phyloP scores from a whole-genome alignment of 2,888 invertebrate species.

The Dryomyza anilis region DNA sequence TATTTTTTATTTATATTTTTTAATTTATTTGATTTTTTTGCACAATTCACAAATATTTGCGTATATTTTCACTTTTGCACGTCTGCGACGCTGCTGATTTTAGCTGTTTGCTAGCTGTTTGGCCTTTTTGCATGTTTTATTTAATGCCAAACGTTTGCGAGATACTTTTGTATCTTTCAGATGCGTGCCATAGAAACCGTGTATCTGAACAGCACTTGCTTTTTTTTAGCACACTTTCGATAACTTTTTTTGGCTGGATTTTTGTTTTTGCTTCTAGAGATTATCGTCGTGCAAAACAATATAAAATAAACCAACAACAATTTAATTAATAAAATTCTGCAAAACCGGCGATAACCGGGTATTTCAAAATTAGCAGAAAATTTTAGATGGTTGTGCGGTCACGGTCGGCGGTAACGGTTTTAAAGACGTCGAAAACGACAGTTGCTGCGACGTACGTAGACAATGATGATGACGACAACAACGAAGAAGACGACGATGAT shows the following conservation, averaged over 20 bases:
- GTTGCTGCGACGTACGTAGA: not conserved
- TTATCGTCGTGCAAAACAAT: not conserved
- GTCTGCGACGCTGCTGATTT: not conserved
- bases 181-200: not conserved
- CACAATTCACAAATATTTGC: not conserved
- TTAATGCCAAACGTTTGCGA: not conserved
- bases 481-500: slow-evolving; percentile 26
- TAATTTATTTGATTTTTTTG: not conserved
- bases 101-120: not conserved
- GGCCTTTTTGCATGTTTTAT: not conserved
- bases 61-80: not conserved
- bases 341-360: no score
- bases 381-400: no score
- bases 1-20: not conserved
- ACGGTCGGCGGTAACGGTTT: not conserved
- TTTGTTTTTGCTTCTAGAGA: not conserved
- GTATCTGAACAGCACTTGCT: no score
- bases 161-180: slow-evolving; percentile 11
- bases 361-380: no score
- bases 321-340: no score
- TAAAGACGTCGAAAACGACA: not conserved
- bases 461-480: slow-evolving; percentile 10
- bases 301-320: not conserved
- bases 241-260: not conserved
- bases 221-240: not conserved